Conservation (phyloP, 2,113 vertebrate species). For the Numida meleagris region DNA sequence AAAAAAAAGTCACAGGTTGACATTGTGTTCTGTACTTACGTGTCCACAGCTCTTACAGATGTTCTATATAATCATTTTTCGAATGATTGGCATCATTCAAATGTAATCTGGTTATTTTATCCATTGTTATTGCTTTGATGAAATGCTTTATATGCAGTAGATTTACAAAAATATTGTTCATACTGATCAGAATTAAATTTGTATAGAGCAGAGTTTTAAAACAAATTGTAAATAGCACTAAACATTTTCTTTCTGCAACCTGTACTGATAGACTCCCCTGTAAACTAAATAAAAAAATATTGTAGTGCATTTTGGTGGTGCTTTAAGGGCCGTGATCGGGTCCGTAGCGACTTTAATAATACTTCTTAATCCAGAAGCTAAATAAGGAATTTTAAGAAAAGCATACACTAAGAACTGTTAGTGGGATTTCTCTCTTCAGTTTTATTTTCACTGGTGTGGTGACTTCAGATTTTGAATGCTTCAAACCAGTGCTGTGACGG, state of each 20-base stretch:
- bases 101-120: slow-evolving; percentile 82
- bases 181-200: slow-evolving; percentile 98
- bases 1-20: slow-evolving; percentile 83
- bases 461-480: background rate
- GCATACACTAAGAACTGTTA: background rate
- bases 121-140: slow-evolving; percentile 85
- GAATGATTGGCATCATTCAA: slow-evolving; percentile 84
- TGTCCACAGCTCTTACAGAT: slow-evolving; percentile 79
- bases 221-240: slow-evolving; percentile 98
- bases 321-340: slow-evolving; percentile 50
- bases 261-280: slow-evolving; percentile 94
- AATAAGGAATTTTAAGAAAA: background rate
- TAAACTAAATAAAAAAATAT: slow-evolving; percentile 96
- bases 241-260: slow-evolving; percentile 89
- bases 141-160: slow-evolving; percentile 93
- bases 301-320: slow-evolving; percentile 82
- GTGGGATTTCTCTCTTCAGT: background rate
- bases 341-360: background rate
- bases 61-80: slow-evolving; percentile 76
- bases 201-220: slow-evolving; percentile 97
- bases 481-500: background rate
- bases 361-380: background rate
- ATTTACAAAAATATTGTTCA: slow-evolving; percentile 92
- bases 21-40: slow-evolving; percentile 84
- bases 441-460: background rate